A percentile compares a stretch with the other conserved stretches of the same genome.
phyloP scores from a whole-genome alignment of 2,888 invertebrate species.

The Eustalomyia histrio region DNA sequence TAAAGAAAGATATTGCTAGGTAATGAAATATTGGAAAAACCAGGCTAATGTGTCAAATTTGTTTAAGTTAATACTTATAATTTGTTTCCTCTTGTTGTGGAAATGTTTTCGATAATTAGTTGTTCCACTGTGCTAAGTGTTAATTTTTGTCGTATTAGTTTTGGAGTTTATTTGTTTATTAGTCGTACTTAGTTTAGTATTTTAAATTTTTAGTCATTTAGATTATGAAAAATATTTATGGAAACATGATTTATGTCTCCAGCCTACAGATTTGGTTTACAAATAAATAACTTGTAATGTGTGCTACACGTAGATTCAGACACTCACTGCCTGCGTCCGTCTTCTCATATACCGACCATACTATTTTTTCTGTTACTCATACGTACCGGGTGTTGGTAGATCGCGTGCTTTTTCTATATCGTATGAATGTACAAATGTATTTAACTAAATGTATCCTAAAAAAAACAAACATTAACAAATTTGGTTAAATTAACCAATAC shows the following conservation, averaged over 20 bases:
- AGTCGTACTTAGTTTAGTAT: slow-evolving; percentile 62
- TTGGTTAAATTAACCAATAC: slow-evolving; percentile 64
- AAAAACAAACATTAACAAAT: slow-evolving; percentile 59
- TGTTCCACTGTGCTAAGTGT: slow-evolving; percentile 38
- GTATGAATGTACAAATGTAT: slow-evolving; percentile 5
- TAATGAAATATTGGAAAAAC: too few relatives aligned
- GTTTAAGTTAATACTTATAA: too few relatives aligned
- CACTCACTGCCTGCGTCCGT: not conserved
- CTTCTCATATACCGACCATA: not conserved
- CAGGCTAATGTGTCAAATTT: too few relatives aligned
- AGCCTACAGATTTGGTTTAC: slow-evolving; percentile 60
- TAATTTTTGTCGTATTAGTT: slow-evolving; percentile 39
- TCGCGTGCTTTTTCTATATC: slow-evolving; percentile 50
- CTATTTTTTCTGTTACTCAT: slow-evolving; percentile 45
- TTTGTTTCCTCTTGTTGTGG: too few relatives aligned
- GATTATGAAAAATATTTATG: slow-evolving; percentile 67
- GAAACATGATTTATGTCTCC: slow-evolving; percentile 67
- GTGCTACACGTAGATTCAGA: not conserved
- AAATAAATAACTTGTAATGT: slow-evolving; percentile 33
- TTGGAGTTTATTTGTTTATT: slow-evolving; percentile 76
- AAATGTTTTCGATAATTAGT: not conserved
- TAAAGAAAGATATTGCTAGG: too few relatives aligned
- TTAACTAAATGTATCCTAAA: slow-evolving; percentile 17
- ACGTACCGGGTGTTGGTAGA: slow-evolving; percentile 56
- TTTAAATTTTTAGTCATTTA: slow-evolving; percentile 56